A percentile compares a stretch with the other conserved stretches of the same genome.
These are phyloP conservation scores for Oasisia sp. DNA, from an alignment of 2,888 invertebrate genomes.

Conservation along the genomic window DNA sequence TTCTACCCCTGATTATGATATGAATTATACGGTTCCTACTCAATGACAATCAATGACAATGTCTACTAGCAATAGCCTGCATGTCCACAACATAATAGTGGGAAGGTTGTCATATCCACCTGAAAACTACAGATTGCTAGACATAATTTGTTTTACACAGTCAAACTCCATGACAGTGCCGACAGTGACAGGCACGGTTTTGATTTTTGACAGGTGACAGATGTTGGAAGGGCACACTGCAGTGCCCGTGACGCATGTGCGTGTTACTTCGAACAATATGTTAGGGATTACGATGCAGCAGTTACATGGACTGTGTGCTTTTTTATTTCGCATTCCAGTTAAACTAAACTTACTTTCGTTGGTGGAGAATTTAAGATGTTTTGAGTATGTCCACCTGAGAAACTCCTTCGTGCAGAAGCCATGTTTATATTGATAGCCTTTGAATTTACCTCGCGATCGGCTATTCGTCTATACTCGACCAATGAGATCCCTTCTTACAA, in stretches of 20 bases:
- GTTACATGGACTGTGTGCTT: background rate
- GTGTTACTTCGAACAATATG: background rate
- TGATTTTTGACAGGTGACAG: background rate
- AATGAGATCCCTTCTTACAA: background rate
- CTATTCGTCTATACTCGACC: background rate
- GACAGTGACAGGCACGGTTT: background rate
- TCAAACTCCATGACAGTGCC: no score
- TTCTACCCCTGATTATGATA: no score
- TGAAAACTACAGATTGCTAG: no score
- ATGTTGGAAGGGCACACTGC: background rate
- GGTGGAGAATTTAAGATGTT: conserved; percentile 13
- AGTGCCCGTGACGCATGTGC: background rate
- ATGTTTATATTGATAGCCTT: conserved; percentile 11
- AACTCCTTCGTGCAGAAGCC: background rate
- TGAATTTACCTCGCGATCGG: conserved; percentile 7
- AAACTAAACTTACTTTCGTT: background rate
- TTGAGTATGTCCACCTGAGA: background rate
- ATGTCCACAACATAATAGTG: no score
- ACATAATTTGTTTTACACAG: background rate
- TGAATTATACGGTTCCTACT: no score
- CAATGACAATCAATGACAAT: no score
- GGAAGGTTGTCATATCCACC: no score
- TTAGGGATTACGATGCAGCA: background rate
- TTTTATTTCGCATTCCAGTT: background rate
- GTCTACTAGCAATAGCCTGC: no score